Base-by-base conservation (phyloP, 2,888 invertebrate species). In the Anagyrus pseudococci region DNA sequence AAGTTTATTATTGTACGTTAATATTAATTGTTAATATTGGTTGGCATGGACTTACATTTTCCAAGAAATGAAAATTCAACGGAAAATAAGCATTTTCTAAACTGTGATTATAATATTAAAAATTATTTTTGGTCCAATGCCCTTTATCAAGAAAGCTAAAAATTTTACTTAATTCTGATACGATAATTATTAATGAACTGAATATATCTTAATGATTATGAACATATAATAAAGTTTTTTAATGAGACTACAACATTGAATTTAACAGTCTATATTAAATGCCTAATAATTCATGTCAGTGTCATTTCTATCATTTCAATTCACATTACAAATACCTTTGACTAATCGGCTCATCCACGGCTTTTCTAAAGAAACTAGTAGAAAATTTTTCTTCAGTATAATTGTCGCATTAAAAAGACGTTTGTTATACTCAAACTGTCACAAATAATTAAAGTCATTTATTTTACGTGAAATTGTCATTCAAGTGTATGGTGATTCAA, bases 301-400 rank as follows among this genome's bases (percentile, higher is more conserved):
- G 46, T 46, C 46, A 60, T 59, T 20, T n/a, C n/a, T 23, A 63
- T 60, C 57, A 64, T 50, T 44, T 54, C n/a, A n/a, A n/a, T n/a
- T n/a, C n/a, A n/a, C n/a, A n/a, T n/a, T 33, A 20, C 33, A 48
- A 57, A 41, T 7, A 23, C 49, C 37, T 40, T 49, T 44, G 40
- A 53, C 26, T n/a, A 69, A 57, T 68, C 67, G 68, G 69, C 71
- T 74, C 69, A 73, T 68, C 64, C 68, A 69, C 65, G 68, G 68
- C 72, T 67, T 68, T 61, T n/a, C n/a, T n/a, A n/a, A n/a, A n/a
- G n/a, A n/a, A n/a, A n/a, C n/a, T n/a, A n/a, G n/a, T n/a, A n/a
- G n/a, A n/a, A n/a, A n/a, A n/a, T n/a, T n/a, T n/a, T n/a, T n/a
- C n/a, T n/a, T n/a, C n/a, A n/a, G n/a, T n/a, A n/a, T n/a, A n/a